Evolutionary conservation across 2,797 vertebrate species (phyloP).

Genomic region (Limosa lapponica): DNA sequence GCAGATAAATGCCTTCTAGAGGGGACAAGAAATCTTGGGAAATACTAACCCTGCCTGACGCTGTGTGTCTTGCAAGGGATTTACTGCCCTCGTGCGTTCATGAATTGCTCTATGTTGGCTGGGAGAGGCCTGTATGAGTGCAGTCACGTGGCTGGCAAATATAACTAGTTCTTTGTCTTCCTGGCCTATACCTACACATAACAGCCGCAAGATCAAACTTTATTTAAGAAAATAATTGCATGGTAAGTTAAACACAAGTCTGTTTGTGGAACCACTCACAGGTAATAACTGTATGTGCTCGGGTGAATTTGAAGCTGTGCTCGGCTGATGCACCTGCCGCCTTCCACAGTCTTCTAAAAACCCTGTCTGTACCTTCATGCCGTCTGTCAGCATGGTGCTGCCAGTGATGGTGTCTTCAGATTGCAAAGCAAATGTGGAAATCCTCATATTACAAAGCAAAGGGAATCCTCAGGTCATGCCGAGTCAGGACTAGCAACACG

Average conservation of each 20-base stretch:
- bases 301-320: fast-evolving
- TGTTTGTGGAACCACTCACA: neutral
- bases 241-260: neutral
- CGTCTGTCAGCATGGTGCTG: neutral
- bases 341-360: fast-evolving
- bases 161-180: neutral
- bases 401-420: neutral
- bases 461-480: neutral
- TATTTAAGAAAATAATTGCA: fast-evolving
- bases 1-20: neutral
- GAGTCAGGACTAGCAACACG: neutral
- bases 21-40: neutral
- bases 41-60: neutral
- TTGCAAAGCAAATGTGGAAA: neutral
- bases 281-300: fast-evolving
- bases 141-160: neutral
- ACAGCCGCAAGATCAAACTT: neutral
- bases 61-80: neutral
- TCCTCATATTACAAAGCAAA: neutral
- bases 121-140: neutral
- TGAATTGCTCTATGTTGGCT: neutral
- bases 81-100: slow-evolving; percentile 61
- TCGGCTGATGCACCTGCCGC: neutral
- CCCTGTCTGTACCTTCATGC: neutral
- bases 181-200: neutral